phyloP scores from a whole-genome alignment of 2,113 vertebrate species.

The Candoia aspera region DNA sequence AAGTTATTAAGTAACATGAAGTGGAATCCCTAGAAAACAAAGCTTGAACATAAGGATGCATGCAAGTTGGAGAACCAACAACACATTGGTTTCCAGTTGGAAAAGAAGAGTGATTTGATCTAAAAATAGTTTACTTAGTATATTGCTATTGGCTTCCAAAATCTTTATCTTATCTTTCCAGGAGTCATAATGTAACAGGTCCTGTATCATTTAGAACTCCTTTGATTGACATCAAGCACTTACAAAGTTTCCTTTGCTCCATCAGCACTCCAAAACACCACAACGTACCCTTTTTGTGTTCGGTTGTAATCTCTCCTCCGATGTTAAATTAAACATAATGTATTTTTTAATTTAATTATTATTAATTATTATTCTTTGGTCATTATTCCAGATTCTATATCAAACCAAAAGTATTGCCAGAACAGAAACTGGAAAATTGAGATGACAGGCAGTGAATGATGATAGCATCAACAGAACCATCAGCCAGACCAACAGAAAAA shows the following conservation, averaged over 20 bases:
- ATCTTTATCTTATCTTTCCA: background rate
- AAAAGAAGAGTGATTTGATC: background rate
- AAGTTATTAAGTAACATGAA: background rate
- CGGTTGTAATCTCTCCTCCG: background rate
- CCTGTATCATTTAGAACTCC: background rate
- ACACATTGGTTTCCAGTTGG: background rate
- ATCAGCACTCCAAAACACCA: background rate
- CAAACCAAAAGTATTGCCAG: background rate
- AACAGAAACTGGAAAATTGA: background rate
- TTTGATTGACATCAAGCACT: background rate
- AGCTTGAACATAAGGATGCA: background rate
- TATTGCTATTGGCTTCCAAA: background rate
- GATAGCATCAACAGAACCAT: background rate
- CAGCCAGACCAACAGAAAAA: background rate
- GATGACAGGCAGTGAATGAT: background rate
- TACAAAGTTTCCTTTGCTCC: background rate
- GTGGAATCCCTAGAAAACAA: background rate
- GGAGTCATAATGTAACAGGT: background rate
- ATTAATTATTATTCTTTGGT: no score
- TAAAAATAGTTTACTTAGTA: background rate
- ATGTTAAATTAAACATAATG: background rate
- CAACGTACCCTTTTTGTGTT: background rate
- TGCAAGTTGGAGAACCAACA: background rate
- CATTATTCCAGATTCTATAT: background rate
- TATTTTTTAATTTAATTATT: background rate